Evolutionary conservation across 2,888 invertebrate species (phyloP).

Genomic region (Spilosoma lubricipeda): DNA sequence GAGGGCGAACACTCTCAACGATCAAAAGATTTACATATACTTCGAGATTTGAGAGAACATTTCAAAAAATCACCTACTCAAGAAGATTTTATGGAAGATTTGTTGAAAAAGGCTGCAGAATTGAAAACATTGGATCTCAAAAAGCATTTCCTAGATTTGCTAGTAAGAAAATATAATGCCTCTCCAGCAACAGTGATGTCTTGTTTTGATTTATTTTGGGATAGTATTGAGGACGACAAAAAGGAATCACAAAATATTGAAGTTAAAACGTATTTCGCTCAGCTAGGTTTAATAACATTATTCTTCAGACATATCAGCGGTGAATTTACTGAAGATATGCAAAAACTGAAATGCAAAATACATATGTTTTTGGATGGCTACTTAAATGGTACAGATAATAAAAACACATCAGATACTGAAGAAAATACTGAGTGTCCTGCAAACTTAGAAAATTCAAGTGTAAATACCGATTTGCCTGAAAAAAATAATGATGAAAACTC

Average conservation of each 20-base stretch:
- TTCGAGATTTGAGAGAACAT: constrained; percentile 90
- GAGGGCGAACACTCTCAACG: constrained; percentile 95
- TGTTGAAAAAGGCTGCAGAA: constrained; percentile 86
- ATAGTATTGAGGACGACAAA: constrained; percentile 58
- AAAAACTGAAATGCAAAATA: constrained; percentile 63
- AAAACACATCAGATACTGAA: constrained; percentile 42
- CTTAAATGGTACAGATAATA: constrained; percentile 40
- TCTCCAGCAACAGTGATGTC: constrained; percentile 87
- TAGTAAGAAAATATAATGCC: constrained; percentile 88
- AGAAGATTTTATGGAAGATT: constrained; percentile 83
- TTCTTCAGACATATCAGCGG: constrained; percentile 73
- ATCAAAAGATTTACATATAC: constrained; percentile 94
- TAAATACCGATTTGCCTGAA: constrained; percentile 8
- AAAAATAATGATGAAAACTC: constrained; percentile 32
- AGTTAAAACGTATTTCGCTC: constrained; percentile 70
- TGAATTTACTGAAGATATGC: constrained; percentile 70
- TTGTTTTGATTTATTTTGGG: constrained; percentile 82
- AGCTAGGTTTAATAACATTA: constrained; percentile 68
- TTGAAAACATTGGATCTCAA: constrained; percentile 91
- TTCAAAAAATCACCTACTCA: constrained; percentile 86
- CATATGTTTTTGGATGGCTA: constrained; percentile 45
- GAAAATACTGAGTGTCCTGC: constrained; percentile 34
- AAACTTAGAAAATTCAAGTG: constrained; percentile 35
- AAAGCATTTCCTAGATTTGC: constrained; percentile 90
- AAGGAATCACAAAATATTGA: constrained; percentile 57